Conservation (phyloP, 2,113 vertebrate genomes). For the Turdus rufiventris region DNA sequence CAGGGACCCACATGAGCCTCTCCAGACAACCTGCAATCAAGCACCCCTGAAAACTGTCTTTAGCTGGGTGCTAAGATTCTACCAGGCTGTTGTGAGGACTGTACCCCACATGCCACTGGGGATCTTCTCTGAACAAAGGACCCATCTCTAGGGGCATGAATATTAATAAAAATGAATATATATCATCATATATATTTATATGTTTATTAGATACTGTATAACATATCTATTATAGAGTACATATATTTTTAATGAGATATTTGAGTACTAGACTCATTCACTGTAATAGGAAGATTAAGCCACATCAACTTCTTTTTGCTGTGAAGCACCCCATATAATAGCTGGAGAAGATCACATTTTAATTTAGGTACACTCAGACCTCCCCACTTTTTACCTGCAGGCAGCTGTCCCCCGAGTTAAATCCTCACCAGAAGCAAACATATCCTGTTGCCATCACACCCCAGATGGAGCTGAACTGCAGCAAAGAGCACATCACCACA, state of each 20-base stretch:
- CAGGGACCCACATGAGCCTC: not conserved
- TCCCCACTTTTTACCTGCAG: not conserved
- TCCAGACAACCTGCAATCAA: not conserved
- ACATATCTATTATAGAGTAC: not conserved
- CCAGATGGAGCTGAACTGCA: not conserved
- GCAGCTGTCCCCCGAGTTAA: not conserved
- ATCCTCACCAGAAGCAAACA: not conserved
- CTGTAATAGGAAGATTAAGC: not conserved
- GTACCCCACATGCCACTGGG: fast-evolving
- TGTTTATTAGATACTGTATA: not conserved
- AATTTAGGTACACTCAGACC: not conserved
- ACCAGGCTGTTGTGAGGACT: not conserved
- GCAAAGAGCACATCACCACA: not conserved
- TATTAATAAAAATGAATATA: too few relatives aligned
- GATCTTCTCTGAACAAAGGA: not conserved
- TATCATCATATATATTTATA: too few relatives aligned
- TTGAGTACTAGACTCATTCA: not conserved
- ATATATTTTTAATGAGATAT: not conserved
- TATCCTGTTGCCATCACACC: not conserved
- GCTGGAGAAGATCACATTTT: not conserved
- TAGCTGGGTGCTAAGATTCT: not conserved
- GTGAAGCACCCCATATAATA: not conserved
- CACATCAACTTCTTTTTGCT: not conserved
- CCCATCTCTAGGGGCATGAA: not conserved
- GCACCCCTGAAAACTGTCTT: not conserved